Conservation (phyloP, 2,113 vertebrate genomes). For the Pelmatolapia mariae region DNA sequence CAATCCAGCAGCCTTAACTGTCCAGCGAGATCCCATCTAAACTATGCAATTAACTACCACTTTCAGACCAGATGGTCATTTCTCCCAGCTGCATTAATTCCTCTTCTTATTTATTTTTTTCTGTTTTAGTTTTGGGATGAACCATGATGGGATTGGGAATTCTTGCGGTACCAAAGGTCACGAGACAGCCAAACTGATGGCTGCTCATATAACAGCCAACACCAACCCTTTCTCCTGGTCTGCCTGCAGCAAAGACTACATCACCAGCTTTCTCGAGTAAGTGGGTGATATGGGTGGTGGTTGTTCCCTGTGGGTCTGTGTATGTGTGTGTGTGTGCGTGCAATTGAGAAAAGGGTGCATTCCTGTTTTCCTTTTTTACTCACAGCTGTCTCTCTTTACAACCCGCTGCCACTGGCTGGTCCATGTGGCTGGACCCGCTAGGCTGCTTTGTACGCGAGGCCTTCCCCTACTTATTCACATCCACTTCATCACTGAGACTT, state of each 20-base stretch:
- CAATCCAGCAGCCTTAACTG: neutral
- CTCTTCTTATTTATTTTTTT: neutral
- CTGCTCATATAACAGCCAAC: slow-evolving; percentile 97
- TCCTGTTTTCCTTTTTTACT: slow-evolving; percentile 19
- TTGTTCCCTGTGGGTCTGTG: neutral
- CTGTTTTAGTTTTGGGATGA: slow-evolving; percentile 94
- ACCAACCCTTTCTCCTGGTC: slow-evolving; percentile 99
- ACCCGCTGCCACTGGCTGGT: slow-evolving; percentile 7
- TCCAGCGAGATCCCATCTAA: neutral
- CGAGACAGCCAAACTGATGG: slow-evolving; percentile 98
- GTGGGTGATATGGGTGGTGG: slow-evolving; percentile 78
- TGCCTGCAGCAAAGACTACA: slow-evolving; percentile 97
- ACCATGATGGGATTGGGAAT: slow-evolving; percentile 98
- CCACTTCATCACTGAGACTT: slow-evolving; percentile 10
- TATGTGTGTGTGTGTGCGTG: neutral
- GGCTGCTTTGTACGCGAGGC: neutral
- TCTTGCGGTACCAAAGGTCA: slow-evolving; percentile 98
- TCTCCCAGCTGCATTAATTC: neutral
- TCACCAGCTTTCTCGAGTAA: slow-evolving; percentile 99
- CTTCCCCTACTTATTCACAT: slow-evolving; percentile 15
- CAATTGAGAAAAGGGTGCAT: neutral
- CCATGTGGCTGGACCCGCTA: slow-evolving; percentile 26
- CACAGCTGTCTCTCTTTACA: slow-evolving; percentile 26
- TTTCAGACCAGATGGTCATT: neutral
- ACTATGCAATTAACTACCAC: neutral